phyloP scores from a whole-genome alignment of 2,113 vertebrate species.

The Hypomesus transpacificus region DNA sequence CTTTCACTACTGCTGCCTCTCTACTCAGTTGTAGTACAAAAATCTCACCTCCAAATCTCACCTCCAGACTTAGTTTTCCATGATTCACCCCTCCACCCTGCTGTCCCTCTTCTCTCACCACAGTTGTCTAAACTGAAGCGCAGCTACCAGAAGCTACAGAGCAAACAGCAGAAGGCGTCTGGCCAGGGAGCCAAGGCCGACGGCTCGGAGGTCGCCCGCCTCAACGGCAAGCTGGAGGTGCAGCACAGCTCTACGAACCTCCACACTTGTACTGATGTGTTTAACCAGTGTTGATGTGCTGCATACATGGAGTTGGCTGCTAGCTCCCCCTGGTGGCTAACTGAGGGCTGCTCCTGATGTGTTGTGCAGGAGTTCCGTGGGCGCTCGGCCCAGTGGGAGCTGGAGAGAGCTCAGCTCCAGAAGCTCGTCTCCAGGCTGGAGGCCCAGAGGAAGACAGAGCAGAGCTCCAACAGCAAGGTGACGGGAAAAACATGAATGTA shows the following conservation, averaged over 20 bases:
- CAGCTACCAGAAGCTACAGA: constrained; percentile 91
- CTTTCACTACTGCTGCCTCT: too few relatives aligned
- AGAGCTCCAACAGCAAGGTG: constrained; percentile 82
- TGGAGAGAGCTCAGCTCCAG: constrained; percentile 81
- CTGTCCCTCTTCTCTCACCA: constrained; percentile 17
- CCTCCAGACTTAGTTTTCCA: too few relatives aligned
- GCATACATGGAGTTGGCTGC: not conserved
- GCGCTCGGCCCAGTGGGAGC: constrained; percentile 84
- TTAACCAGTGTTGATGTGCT: not conserved
- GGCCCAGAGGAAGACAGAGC: constrained; percentile 82
- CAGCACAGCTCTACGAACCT: not conserved
- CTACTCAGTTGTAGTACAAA: too few relatives aligned
- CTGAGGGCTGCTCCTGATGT: not conserved
- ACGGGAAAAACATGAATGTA: not conserved
- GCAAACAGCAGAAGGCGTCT: constrained; percentile 75
- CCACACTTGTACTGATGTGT: not conserved
- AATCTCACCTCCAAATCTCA: too few relatives aligned
- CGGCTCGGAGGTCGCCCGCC: constrained; percentile 70
- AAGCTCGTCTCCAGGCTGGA: constrained; percentile 83
- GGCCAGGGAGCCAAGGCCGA: constrained; percentile 65
- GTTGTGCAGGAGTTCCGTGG: constrained; percentile 77
- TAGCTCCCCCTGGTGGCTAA: constrained; percentile 12
- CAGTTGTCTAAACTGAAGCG: constrained; percentile 85
- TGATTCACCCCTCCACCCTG: not conserved
- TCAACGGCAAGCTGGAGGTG: constrained; percentile 82